Conservation (phyloP, 2,797 vertebrate species). For the Synanceia verrucosa region DNA sequence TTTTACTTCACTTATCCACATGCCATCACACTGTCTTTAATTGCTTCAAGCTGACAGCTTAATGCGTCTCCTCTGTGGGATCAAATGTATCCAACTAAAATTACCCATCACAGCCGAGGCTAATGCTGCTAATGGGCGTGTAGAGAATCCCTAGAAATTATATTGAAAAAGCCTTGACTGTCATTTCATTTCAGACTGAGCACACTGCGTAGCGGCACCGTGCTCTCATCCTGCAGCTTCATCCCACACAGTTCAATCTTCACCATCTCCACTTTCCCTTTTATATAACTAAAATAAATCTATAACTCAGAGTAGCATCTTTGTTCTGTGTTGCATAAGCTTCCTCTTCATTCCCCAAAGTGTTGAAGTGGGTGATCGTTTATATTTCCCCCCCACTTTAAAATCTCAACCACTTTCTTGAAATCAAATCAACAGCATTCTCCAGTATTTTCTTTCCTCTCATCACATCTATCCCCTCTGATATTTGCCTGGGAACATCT, state of each 20-base stretch:
- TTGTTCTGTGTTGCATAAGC: conserved; percentile 4
- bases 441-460: background rate
- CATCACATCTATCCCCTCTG: background rate
- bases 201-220: background rate
- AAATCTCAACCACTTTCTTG: background rate
- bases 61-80: conserved; percentile 11
- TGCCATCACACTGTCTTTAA: conserved; percentile 17
- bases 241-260: conserved; percentile 36
- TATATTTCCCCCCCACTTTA: background rate
- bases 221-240: conserved; percentile 13
- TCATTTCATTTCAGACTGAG: conserved; percentile 15
- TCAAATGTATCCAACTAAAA: conserved; percentile 12
- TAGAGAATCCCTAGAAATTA: background rate
- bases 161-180: background rate
- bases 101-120: background rate
- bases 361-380: background rate
- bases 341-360: background rate
- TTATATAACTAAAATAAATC: conserved; percentile 38
- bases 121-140: background rate
- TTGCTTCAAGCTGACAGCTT: conserved; percentile 37
- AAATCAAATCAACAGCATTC: background rate
- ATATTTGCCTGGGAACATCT: background rate
- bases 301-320: background rate
- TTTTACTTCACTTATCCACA: conserved; percentile 23
- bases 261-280: conserved; percentile 21